These are phyloP conservation scores for Pocillopora meandrina DNA, from an alignment of 92 coral and sea anemone genomes.

Conservation along the genomic window DNA sequence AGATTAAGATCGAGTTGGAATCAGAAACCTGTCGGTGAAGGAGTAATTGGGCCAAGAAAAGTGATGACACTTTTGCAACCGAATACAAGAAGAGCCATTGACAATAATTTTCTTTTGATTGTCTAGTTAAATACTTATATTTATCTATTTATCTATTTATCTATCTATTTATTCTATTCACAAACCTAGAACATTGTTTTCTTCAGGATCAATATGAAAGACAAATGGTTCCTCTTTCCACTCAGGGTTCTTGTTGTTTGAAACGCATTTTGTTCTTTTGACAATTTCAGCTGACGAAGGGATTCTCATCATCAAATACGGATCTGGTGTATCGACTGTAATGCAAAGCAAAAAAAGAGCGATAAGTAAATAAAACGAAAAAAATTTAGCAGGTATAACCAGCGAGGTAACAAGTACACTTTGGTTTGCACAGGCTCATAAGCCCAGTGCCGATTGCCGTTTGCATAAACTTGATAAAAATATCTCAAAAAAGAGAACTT, in stretches of 20 bases:
- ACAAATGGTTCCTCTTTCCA: slow-evolving; percentile 49
- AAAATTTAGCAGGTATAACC: not conserved
- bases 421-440: not conserved
- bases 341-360: not conserved
- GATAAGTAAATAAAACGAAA: not conserved
- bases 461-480: no score
- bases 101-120: no score
- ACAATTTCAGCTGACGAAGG: slow-evolving; percentile 43
- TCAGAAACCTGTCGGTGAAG: no score
- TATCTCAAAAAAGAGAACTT: no score
- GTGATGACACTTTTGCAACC: no score
- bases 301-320: slow-evolving; percentile 51
- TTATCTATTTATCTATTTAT: no score
- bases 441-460: not conserved
- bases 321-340: slow-evolving; percentile 60
- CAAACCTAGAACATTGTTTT: slow-evolving; percentile 52
- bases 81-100: no score
- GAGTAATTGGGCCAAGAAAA: no score
- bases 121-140: no score
- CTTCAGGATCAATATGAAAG: slow-evolving; percentile 48
- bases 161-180: not conserved
- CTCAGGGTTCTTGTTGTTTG: slow-evolving; percentile 45
- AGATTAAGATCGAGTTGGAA: not conserved
- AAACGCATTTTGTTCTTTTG: slow-evolving; percentile 38
- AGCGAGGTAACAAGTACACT: not conserved